Base-by-base conservation (phyloP, 2,113 vertebrate genomes). In the Eubucco bourcierii region DNA sequence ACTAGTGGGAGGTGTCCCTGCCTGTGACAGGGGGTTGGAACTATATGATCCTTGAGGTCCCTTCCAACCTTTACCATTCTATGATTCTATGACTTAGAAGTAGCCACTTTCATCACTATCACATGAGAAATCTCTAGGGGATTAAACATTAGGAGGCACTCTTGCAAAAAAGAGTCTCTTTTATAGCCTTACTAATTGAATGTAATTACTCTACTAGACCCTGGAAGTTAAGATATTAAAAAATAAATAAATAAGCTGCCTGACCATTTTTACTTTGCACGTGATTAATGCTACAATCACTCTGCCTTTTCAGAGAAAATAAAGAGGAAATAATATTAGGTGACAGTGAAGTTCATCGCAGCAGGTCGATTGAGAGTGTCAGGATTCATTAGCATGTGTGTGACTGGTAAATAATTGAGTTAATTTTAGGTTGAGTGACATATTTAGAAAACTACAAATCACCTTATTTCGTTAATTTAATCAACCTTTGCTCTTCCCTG, bases 341-440 rank as follows among this genome's bases (percentile, higher is more conserved):
- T 73, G 78, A 72, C 52, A 12, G 79, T 56, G 59, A 80, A 81
- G 83, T 93, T 94, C 95, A 92, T 93, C 0, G 0, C 78, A 61
- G 53, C 52, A 68, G 87, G 84, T 96, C 80, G 10, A 96, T 64
- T 89, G 83, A 90, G 71, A 91, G 71, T 95, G 84, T 89, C 95
- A 94, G 64, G 55, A 80, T 79, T 97, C 91, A 97, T 97, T 97
- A 97, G 93, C 72, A 93, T 94, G 76, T 93, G 56, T 95, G 94
- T 96, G 91, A 95, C 91, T 94, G 60, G 92, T 95, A 96, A 98
- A 97, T 96, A 96, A 97, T 79, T 92, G 80, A 97, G 94, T 95
- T 97, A 97, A 97, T 97, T 97, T 97, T 91, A 93, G 72, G 78
- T 84, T 94, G 93, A 97, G 75, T 95, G 96, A 94, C 97, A 97